Percentiles rank a stretch among this genome's conserved stretches.
These are phyloP conservation scores for Zootermopsis nevadensis DNA, from an alignment of 2,888 invertebrate species.

Conservation along the genomic window DNA sequence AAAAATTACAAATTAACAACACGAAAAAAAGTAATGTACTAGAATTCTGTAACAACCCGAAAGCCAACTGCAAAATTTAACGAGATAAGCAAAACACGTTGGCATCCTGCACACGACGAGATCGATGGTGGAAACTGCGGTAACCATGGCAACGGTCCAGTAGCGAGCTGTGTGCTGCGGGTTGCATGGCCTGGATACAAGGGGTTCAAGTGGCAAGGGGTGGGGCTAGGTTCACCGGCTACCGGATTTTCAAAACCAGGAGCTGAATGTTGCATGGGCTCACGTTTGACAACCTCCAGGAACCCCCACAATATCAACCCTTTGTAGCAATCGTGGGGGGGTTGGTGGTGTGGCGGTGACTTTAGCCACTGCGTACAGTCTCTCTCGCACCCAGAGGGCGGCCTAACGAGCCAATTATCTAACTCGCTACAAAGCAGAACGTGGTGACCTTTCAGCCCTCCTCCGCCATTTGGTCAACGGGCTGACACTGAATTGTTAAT, in stretches of 20 bases:
- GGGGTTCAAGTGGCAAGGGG: constrained; percentile 28
- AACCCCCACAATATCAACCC: neutral
- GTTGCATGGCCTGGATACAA: constrained; percentile 34
- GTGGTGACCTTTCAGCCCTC: neutral
- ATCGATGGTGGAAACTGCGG: constrained; percentile 52
- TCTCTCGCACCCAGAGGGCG: neutral
- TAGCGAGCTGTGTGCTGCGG: constrained; percentile 35
- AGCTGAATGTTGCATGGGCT: constrained; percentile 25
- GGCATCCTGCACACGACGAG: constrained; percentile 27
- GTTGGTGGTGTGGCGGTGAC: neutral
- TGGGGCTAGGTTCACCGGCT: constrained; percentile 14
- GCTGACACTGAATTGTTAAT: constrained; percentile 27
- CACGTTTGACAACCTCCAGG: neutral
- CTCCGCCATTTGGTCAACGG: neutral
- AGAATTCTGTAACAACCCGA: neutral
- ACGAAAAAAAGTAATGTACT: neutral
- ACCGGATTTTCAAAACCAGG: constrained; percentile 26
- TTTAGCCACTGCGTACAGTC: neutral
- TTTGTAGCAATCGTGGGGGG: constrained; percentile 22
- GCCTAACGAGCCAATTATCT: constrained; percentile 25
- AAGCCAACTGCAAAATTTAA: neutral
- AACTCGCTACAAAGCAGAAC: constrained; percentile 14
- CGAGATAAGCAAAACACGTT: constrained; percentile 17
- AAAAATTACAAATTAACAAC: neutral
- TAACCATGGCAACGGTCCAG: constrained; percentile 48